Evolutionary conservation across 1,140 invertebrate genomes (phyloP).

Genomic region (Lysiphlebus fabarum): DNA sequence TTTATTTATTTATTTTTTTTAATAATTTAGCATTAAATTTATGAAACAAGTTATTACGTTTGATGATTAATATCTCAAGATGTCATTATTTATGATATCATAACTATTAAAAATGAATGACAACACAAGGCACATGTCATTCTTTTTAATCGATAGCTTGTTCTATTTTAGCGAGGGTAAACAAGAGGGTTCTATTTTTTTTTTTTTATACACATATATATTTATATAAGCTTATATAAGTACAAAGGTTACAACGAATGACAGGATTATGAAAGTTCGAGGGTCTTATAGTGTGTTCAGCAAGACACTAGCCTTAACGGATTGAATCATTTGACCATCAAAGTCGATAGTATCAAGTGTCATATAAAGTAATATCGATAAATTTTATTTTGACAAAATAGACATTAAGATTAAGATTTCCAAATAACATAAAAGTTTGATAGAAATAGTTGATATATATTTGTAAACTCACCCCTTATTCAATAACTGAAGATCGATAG

Average conservation of each 20-base stretch:
- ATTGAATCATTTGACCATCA: slow-evolving; percentile 48
- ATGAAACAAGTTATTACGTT: too few species aligned
- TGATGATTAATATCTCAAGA: too few species aligned
- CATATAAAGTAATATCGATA: slow-evolving; percentile 26
- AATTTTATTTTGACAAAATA: slow-evolving; percentile 10
- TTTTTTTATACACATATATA: not conserved
- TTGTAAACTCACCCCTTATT: too few species aligned
- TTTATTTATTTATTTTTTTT: too few species aligned
- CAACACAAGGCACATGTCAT: not conserved
- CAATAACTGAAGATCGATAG: too few species aligned
- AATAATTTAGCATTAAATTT: too few species aligned
- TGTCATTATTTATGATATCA: too few species aligned
- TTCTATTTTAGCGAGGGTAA: not conserved
- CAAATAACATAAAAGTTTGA: not conserved
- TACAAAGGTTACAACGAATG: not conserved
- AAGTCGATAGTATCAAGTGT: slow-evolving; percentile 12
- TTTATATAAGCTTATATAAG: not conserved
- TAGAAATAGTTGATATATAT: not conserved
- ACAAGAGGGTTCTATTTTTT: not conserved
- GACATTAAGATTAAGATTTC: not conserved
- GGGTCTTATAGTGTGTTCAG: slow-evolving; percentile 19
- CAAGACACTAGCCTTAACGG: slow-evolving; percentile 31
- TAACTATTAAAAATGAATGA: too few species aligned
- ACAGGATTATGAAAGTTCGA: slow-evolving; percentile 32
- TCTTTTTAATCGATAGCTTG: slow-evolving; percentile 6